Base-by-base conservation (phyloP, 2,113 vertebrate species). In the Gasterosteus nipponicus region DNA sequence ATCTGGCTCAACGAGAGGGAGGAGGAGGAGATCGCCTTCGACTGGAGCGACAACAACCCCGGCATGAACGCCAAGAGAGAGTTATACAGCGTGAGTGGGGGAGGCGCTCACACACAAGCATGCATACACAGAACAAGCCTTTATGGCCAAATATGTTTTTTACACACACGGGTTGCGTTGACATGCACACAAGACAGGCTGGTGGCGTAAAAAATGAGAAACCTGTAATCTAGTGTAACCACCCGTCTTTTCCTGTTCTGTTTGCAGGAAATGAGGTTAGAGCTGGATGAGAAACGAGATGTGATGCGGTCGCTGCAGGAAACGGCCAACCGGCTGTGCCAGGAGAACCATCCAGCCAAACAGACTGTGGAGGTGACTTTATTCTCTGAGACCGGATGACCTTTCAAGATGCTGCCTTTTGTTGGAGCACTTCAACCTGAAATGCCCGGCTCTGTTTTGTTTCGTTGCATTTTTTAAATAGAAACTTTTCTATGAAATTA, bases 1-100 rank as follows among this genome's bases (percentile, higher is more conserved):
- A 99, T 99, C 78, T 99, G 98, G 98, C 94, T 99, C 82, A 99
- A 99, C 19, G 97, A 99, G 93, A 95, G 96, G 82, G 98, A 99
- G 90, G 98, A 99, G 89, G 97, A 99, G 87, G 98, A 99, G 51
- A 93, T 99, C 62, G 96, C 98, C 58, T 99, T 93, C 7, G 98
- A 99, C 92, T 99, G 98, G 98, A 98, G 98, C 18, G 96, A 99
- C 87, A 93, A 74, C 86, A 99, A 98, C 92, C 86, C 94, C 39
- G 96, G 94, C 88, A 95, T 97, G 65, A 91, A 92, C 39, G 92
- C 95, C 87, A 99, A 99, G 92, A 96, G 78, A 84, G 96, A 95
- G 54, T 93, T 96, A 58, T 97, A 98, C 92, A 92, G 89, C 0
- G 98, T 99, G 92, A 96, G 97, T 92, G 71, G 26, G 44, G 60